Evolutionary conservation across 2,888 invertebrate genomes (phyloP).

Genomic region (Nyleta sp.): DNA sequence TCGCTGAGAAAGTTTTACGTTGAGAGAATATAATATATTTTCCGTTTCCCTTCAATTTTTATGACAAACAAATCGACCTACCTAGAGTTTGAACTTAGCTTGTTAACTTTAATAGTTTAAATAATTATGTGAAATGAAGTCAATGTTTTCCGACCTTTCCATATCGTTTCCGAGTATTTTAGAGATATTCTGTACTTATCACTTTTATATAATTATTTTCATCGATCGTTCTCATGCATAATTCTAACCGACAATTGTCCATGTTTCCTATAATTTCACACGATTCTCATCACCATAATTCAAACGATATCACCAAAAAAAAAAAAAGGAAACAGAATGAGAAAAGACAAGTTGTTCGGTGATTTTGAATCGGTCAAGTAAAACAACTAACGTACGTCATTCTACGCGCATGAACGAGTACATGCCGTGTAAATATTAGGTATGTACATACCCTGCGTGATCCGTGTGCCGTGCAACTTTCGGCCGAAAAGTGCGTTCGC

Average conservation of each 20-base stretch:
- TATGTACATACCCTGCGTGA: constrained; percentile 78
- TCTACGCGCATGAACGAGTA: constrained; percentile 56
- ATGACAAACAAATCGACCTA: too few relatives aligned
- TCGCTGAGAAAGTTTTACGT: constrained; percentile 70
- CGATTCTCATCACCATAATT: constrained; percentile 13
- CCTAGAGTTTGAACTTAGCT: too few relatives aligned
- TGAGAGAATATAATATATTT: constrained; percentile 46
- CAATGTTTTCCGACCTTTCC: too few relatives aligned
- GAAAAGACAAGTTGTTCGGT: not conserved
- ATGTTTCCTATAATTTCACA: not conserved
- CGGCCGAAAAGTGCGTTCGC: constrained; percentile 49
- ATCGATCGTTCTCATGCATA: not conserved
- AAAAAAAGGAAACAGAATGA: not conserved
- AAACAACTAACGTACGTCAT: constrained; percentile 49
- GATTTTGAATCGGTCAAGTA: constrained; percentile 46
- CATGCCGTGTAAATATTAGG: constrained; percentile 61
- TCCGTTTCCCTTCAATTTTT: too few relatives aligned
- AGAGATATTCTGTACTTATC: too few relatives aligned
- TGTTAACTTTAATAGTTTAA: too few relatives aligned
- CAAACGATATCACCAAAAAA: constrained; percentile 15
- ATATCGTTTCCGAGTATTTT: too few relatives aligned
- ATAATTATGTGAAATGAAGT: too few relatives aligned
- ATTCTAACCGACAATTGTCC: not conserved
- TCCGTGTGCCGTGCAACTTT: constrained; percentile 73
- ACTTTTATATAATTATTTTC: not conserved